Percentiles rank a stretch among this genome's conserved stretches.
Conservation (phyloP, 2,888 invertebrate species). For the Tipula confusa region DNA sequence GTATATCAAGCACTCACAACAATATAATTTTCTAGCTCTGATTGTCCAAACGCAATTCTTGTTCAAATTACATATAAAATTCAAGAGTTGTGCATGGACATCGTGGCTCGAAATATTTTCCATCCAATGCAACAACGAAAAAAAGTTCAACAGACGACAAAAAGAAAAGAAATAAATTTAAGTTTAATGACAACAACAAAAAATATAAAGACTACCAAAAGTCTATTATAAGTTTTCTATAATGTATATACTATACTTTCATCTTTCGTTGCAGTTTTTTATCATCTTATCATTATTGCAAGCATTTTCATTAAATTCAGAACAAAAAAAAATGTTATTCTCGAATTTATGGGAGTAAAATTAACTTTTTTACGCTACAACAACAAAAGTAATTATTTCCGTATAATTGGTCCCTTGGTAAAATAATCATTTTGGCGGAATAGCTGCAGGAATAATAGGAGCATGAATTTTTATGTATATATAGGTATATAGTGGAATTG, state of each 20-base stretch:
- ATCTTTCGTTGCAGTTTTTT: slow-evolving; percentile 9
- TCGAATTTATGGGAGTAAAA: not conserved
- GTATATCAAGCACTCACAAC: not conserved
- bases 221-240: slow-evolving; percentile 4
- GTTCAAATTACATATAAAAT: slow-evolving; percentile 45
- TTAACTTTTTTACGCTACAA: not conserved
- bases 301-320: not conserved
- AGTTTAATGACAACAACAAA: slow-evolving; percentile 14
- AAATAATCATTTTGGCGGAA: not conserved
- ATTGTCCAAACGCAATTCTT: slow-evolving; percentile 53
- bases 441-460: no score
- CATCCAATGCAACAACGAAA: not conserved
- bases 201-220: not conserved
- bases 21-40: slow-evolving; percentile 48
- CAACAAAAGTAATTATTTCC: not conserved
- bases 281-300: slow-evolving; percentile 5
- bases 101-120: slow-evolving; percentile 49
- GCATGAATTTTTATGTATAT: no score
- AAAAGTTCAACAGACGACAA: not conserved
- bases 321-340: not conserved
- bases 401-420: not conserved
- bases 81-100: slow-evolving; percentile 52
- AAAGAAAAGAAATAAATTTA: not conserved
- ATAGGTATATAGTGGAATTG: no score
- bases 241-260: not conserved